Evolutionary conservation across 2,797 vertebrate species (phyloP).

Genomic region (Coccyzus lansbergi): DNA sequence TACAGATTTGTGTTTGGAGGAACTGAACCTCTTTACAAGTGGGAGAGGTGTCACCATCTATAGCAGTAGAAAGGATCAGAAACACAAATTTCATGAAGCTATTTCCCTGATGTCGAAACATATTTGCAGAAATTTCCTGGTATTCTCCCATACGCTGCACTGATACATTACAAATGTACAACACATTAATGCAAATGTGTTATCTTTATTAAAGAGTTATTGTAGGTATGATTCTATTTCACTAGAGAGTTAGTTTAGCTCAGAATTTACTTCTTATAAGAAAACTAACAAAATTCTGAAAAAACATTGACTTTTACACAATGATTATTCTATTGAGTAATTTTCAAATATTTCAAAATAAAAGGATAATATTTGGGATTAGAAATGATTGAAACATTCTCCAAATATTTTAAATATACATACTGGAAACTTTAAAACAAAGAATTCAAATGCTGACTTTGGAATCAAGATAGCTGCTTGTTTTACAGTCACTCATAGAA

Average conservation of each 20-base stretch:
- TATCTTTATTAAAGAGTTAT: background rate
- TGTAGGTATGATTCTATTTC: background rate
- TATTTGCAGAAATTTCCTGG: background rate
- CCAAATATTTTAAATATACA: background rate
- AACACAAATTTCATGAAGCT: background rate
- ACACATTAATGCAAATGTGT: background rate
- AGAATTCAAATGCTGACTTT: background rate
- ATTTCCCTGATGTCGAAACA: background rate
- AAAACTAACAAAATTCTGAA: background rate
- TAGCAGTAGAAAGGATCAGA: background rate
- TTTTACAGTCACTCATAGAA: background rate
- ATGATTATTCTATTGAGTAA: background rate
- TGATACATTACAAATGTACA: background rate
- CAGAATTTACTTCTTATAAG: background rate
- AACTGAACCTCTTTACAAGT: background rate
- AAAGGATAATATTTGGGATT: background rate
- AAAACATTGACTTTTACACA: background rate
- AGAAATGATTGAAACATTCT: background rate
- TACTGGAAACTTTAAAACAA: background rate
- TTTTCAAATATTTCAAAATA: background rate
- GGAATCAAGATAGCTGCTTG: background rate
- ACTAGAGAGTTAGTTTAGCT: background rate
- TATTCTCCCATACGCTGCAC: background rate
- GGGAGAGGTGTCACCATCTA: background rate
- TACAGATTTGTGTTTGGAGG: background rate